Conservation (phyloP, 2,797 vertebrate species). For the Peromyscus nudipes region DNA sequence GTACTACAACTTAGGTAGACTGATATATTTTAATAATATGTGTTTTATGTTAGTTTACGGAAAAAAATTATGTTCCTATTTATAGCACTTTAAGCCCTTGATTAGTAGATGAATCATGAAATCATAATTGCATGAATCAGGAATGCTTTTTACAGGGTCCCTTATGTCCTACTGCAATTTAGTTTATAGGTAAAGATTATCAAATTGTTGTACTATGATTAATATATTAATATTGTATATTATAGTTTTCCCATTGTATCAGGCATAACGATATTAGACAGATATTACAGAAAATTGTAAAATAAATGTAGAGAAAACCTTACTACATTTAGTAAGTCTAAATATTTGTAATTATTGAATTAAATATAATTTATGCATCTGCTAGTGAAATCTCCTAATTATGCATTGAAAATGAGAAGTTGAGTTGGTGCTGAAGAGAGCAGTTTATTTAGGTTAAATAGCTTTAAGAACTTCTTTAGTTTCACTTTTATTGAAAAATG, state of each 20-base stretch:
- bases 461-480: constrained; percentile 19
- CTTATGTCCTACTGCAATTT: neutral
- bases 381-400: constrained; percentile 29
- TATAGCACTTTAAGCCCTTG: neutral
- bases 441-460: constrained; percentile 21
- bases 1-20: neutral
- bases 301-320: neutral
- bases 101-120: neutral
- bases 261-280: neutral
- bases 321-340: neutral
- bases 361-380: constrained; percentile 44
- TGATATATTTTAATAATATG: neutral
- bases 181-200: neutral
- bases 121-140: neutral
- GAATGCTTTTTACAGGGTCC: neutral
- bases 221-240: neutral
- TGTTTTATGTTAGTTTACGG: neutral
- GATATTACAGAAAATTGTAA: neutral
- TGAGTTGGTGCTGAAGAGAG: neutral
- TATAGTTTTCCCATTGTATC: neutral
- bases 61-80: neutral
- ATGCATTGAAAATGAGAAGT: neutral
- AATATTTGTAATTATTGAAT: constrained; percentile 57
- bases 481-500: constrained; percentile 53
- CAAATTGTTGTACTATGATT: neutral